Conservation (phyloP, 2,797 vertebrate genomes). For the Notamacropus eugenii region DNA sequence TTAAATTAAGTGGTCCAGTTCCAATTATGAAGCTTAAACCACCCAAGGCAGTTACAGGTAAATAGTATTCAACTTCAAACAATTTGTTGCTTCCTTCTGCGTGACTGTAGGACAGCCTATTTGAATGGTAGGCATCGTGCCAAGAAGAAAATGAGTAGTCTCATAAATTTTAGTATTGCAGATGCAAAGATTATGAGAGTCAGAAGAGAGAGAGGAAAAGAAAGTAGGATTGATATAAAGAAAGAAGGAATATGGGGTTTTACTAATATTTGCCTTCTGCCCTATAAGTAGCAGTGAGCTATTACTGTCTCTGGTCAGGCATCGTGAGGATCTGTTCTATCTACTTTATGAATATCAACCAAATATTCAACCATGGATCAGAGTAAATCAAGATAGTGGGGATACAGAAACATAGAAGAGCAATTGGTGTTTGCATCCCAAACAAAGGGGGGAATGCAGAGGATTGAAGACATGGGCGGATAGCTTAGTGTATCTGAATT, state of each 20-base stretch:
- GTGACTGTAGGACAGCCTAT: not conserved
- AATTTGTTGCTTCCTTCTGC: not conserved
- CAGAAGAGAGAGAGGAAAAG: not conserved
- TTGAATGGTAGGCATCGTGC: constrained; percentile 13
- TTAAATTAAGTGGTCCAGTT: constrained; percentile 83
- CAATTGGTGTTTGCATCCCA: not conserved
- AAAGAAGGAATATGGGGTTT: not conserved
- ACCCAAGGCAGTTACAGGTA: constrained; percentile 86
- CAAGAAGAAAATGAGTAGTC: not conserved
- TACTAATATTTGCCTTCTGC: not conserved
- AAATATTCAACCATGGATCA: not conserved
- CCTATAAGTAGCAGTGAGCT: not conserved
- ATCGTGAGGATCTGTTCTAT: not conserved
- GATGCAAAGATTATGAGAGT: constrained; percentile 25
- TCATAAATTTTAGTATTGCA: constrained; percentile 1
- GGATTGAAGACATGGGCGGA: too few species aligned
- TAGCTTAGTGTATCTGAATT: not conserved
- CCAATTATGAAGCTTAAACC: constrained; percentile 87
- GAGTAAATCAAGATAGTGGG: not conserved
- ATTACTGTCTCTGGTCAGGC: not conserved
- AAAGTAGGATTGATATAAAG: not conserved
- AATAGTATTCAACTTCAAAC: constrained; percentile 14
- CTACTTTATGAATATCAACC: not conserved
- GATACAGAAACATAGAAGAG: not conserved
- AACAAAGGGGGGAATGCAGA: not conserved